phyloP scores from a whole-genome alignment of 2,113 vertebrate genomes.

The Entomyzon cyanotis region DNA sequence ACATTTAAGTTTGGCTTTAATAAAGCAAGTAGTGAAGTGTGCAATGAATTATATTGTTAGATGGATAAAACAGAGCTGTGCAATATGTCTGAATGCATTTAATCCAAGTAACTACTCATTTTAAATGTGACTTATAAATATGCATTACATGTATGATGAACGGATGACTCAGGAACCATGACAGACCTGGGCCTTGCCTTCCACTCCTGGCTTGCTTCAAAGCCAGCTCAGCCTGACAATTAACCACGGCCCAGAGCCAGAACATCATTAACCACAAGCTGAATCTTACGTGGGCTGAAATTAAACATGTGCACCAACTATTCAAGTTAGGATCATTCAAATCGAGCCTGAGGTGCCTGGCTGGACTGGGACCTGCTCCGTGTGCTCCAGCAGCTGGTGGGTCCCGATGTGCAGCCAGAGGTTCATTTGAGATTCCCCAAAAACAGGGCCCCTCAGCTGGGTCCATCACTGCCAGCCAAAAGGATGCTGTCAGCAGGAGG shows the following conservation, averaged over 20 bases:
- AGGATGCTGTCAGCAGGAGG: not conserved
- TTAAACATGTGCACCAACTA: not conserved
- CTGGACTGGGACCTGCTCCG: not conserved
- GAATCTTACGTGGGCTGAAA: not conserved
- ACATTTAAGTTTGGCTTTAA: conserved; percentile 63
- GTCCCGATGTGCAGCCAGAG: not conserved
- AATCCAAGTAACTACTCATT: conserved; percentile 57
- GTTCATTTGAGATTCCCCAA: not conserved
- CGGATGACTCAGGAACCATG: not conserved
- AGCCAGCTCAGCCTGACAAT: conserved; percentile 3
- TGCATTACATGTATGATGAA: not conserved
- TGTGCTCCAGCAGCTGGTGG: not conserved
- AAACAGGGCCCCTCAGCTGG: not conserved
- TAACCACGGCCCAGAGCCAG: not conserved
- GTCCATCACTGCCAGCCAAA: not conserved
- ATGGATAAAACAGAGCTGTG: conserved; percentile 10
- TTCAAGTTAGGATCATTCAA: not conserved
- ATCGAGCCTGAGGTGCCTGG: not conserved
- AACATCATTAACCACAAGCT: not conserved
- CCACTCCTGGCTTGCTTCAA: not conserved
- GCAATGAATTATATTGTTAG: conserved; percentile 55
- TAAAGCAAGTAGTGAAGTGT: conserved; percentile 60
- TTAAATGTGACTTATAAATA: conserved; percentile 38
- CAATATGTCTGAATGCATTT: conserved; percentile 53
- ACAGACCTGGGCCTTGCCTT: not conserved